A percentile compares a stretch with the other conserved stretches of the same genome.
phyloP scores from a whole-genome alignment of 2,113 vertebrate genomes.

The Coptodon bakossiorum region DNA sequence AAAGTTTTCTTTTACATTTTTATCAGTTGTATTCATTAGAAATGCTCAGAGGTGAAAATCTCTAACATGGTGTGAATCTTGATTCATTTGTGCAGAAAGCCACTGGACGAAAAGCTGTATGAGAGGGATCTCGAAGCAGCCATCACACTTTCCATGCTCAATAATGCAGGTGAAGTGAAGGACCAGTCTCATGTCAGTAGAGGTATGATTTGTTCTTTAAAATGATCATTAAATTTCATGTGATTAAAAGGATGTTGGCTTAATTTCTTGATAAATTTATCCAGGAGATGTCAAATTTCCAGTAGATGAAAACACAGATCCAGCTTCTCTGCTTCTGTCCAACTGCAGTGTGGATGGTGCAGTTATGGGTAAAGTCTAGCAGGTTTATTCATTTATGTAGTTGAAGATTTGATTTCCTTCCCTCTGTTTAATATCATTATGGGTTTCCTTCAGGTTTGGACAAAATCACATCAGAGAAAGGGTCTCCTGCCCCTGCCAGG shows the following conservation, averaged over 20 bases:
- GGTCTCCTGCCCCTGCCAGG: background rate
- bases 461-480: constrained; percentile 60
- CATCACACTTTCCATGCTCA: constrained; percentile 75
- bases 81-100: constrained; percentile 61
- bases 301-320: constrained; percentile 39
- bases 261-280: background rate
- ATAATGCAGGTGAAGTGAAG: background rate
- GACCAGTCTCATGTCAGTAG: background rate
- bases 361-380: constrained; percentile 65
- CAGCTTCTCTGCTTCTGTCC: constrained; percentile 49
- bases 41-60: background rate
- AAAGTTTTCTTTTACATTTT: background rate
- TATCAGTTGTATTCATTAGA: background rate
- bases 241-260: background rate
- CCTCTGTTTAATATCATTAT: background rate
- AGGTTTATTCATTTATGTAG: background rate
- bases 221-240: background rate
- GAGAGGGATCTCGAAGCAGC: constrained; percentile 84
- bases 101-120: constrained; percentile 78
- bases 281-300: background rate
- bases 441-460: constrained; percentile 65
- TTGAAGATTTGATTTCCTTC: background rate
- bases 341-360: constrained; percentile 78
- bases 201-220: constrained; percentile 8
- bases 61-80: background rate